Evolutionary conservation across 2,797 vertebrate species (phyloP), one percentile per base, ranked within the genome.

Genomic region (Gallinago solitaria): DNA sequence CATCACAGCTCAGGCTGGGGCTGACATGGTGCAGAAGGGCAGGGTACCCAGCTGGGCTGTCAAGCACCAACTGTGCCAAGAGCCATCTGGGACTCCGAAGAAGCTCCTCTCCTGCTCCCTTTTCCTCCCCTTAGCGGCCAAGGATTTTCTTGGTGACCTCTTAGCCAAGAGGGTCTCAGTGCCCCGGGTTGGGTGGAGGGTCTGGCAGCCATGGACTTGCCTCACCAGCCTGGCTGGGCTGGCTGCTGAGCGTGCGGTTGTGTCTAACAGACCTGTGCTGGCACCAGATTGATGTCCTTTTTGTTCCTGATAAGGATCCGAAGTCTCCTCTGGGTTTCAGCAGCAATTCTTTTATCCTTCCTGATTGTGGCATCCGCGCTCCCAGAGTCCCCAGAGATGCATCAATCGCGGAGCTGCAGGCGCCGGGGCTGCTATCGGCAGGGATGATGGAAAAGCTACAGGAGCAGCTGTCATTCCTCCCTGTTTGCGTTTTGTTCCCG

Each of bases 401-500:
- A 96, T 97, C 95, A 97, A 93, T 97, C 56, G 93, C 8, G 2
- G 53, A 86, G 90, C 95, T 96, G 94, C 93, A 96, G 93, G 95
- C 96, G 15, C 83, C 53, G 47, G 1, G 77, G 93, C 94, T 89
- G 94, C 97, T 97, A 95, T 97, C 92, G 47, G 94, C 93, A 73
- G 78, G 77, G 87, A 95, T 97, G 96, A 96, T 96, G 92, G 97
- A 97, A 97, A 91, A 96, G 94, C 97, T 96, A 96, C 94, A 97
- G 97, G 70, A 97, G 35, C 81, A 94, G 95, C 95, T 97, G 97
- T 97, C 97, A 97, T 96, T 97, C 93, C 96, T 95, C 78, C 95
- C 87, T 96, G 96, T 96, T 97, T 96, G 90, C 30, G 2, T 95
- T 97, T 97, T 96, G 96, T 97, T 95, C 96, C 57, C 18, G 0